A percentile compares a stretch with the other conserved stretches of the same genome.
Evolutionary conservation across 1,140 invertebrate genomes (phyloP).

Genomic region (Heliconius nattereri): DNA sequence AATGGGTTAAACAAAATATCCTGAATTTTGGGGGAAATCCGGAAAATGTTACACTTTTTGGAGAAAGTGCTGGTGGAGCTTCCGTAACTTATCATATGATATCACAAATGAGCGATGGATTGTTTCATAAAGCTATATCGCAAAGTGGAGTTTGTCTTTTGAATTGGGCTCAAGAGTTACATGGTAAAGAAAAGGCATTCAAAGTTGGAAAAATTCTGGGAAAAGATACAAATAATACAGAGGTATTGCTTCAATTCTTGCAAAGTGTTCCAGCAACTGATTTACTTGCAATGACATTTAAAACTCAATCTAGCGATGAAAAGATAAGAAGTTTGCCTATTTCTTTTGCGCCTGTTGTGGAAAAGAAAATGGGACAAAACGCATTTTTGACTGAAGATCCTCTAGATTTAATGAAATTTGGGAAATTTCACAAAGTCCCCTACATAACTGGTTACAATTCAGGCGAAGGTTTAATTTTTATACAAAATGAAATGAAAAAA

Average conservation of each 20-base stretch:
- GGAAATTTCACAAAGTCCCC: slow-evolving; percentile 81
- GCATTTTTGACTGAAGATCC: slow-evolving; percentile 69
- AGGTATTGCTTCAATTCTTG: slow-evolving; percentile 74
- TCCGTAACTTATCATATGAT: slow-evolving; percentile 87
- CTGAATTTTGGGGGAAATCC: slow-evolving; percentile 87
- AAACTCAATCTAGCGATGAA: slow-evolving; percentile 57
- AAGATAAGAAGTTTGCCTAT: slow-evolving; percentile 70
- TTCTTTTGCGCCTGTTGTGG: slow-evolving; percentile 72
- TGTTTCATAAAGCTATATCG: slow-evolving; percentile 79
- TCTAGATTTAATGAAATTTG: slow-evolving; percentile 58
- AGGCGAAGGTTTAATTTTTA: slow-evolving; percentile 81
- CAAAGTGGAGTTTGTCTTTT: slow-evolving; percentile 85
- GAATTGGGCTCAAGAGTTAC: slow-evolving; percentile 74
- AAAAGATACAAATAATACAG: slow-evolving; percentile 67
- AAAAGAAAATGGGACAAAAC: slow-evolving; percentile 67
- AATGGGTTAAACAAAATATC: slow-evolving; percentile 76
- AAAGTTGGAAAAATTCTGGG: slow-evolving; percentile 71
- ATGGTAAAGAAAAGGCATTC: slow-evolving; percentile 62
- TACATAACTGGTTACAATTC: slow-evolving; percentile 83
- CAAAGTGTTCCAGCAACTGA: slow-evolving; percentile 65
- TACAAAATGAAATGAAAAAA: slow-evolving; percentile 56
- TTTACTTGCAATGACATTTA: slow-evolving; percentile 61
- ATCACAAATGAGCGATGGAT: slow-evolving; percentile 84
- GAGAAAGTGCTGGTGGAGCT: slow-evolving; percentile 87
- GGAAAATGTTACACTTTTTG: slow-evolving; percentile 87